Percentiles rank a stretch among this genome's conserved stretches.
Evolutionary conservation across 1,140 invertebrate species (phyloP).

Genomic region (Nebria ingens): DNA sequence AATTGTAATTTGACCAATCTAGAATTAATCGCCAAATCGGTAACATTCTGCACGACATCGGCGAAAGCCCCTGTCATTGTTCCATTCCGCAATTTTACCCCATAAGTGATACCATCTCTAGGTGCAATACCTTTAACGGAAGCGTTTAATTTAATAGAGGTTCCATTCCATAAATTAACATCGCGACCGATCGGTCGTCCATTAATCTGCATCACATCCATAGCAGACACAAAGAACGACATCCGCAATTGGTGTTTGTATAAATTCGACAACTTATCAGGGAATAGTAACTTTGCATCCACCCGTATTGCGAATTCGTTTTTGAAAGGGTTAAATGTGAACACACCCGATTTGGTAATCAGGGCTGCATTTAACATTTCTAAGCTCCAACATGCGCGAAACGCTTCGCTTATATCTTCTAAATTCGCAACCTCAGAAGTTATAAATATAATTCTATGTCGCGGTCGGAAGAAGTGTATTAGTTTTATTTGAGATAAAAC

Average conservation of each 20-base stretch:
- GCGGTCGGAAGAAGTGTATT: background rate
- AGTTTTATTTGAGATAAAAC: background rate
- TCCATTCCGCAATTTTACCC: background rate
- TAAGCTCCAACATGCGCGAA: background rate
- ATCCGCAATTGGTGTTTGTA: background rate
- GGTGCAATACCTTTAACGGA: background rate
- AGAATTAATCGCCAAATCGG: constrained; percentile 3
- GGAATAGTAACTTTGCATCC: background rate
- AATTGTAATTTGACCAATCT: background rate
- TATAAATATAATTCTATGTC: background rate
- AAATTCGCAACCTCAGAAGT: no score
- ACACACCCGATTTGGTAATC: background rate
- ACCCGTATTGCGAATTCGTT: background rate
- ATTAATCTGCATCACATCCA: background rate
- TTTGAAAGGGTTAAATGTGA: background rate
- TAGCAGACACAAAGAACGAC: background rate
- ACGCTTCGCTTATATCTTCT: background rate
- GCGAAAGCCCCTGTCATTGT: background rate
- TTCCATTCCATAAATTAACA: background rate
- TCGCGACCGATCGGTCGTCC: background rate
- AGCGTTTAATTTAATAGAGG: background rate
- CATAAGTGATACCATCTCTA: background rate
- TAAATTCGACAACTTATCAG: background rate
- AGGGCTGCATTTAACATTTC: background rate
- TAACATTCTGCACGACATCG: background rate